Percentiles rank a stretch among this genome's conserved stretches.
phyloP scores from a whole-genome alignment of 1,140 invertebrate genomes.

The Papilio helenus region DNA sequence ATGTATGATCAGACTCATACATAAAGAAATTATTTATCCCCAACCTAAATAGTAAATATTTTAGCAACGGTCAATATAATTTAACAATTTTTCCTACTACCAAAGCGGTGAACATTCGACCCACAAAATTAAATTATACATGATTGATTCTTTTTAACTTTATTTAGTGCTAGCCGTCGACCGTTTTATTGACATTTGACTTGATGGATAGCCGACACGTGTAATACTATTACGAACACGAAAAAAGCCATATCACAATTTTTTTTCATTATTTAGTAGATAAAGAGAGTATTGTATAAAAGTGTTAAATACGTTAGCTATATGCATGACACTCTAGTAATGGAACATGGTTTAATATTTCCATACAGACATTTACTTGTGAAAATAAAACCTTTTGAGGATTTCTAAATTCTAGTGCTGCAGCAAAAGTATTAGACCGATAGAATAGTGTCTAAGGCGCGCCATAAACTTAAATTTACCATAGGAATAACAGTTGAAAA shows the following conservation, averaged over 20 bases:
- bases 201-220: conserved; percentile 27
- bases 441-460: conserved; percentile 44
- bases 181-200: conserved; percentile 32
- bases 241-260: neutral
- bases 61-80: neutral
- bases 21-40: neutral
- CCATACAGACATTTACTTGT: neutral
- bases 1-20: too few species aligned
- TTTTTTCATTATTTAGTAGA: conserved; percentile 8
- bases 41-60: neutral
- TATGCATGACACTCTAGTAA: neutral
- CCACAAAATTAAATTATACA: conserved; percentile 32
- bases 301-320: neutral
- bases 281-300: neutral
- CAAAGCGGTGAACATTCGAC: conserved; percentile 9
- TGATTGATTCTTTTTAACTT: conserved; percentile 34
- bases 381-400: conserved; percentile 7
- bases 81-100: neutral
- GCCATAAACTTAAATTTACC: conserved; percentile 61
- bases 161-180: conserved; percentile 5
- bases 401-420: neutral
- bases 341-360: neutral
- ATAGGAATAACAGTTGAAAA: conserved; percentile 67
- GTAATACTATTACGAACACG: neutral
- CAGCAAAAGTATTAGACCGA: conserved; percentile 25